Conservation (phyloP, 2,888 invertebrate species). For the Artemia sinica region DNA sequence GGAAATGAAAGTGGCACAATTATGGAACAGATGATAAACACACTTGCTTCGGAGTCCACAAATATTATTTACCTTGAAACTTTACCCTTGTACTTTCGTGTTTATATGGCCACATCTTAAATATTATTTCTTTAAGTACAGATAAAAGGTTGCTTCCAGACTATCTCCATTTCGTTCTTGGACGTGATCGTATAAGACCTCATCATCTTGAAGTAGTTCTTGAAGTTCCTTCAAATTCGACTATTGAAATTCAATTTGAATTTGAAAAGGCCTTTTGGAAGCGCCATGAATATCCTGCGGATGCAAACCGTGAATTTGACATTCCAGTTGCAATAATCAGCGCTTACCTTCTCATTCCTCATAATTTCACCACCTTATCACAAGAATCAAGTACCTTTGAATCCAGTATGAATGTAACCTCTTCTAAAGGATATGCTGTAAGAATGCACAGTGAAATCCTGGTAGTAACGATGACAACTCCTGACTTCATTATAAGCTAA, state of each 20-base stretch:
- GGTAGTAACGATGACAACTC: constrained; percentile 84
- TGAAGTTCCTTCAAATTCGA: constrained; percentile 56
- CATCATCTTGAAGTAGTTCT: constrained; percentile 74
- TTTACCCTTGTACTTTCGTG: constrained; percentile 66
- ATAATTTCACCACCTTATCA: constrained; percentile 59
- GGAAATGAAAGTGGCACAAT: constrained; percentile 82
- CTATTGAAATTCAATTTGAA: constrained; percentile 62
- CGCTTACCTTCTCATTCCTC: constrained; percentile 53
- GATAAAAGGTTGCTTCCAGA: neutral
- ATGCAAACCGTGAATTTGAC: constrained; percentile 97
- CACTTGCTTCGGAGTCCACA: constrained; percentile 39
- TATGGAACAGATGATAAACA: constrained; percentile 64
- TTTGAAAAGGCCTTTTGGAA: constrained; percentile 87
- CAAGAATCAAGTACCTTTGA: constrained; percentile 47
- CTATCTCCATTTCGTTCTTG: constrained; percentile 39
- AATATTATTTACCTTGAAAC: constrained; percentile 70
- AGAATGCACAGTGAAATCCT: constrained; percentile 61
- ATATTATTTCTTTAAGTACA: constrained; percentile 34
- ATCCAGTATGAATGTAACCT: constrained; percentile 18
- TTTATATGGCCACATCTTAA: constrained; percentile 81
- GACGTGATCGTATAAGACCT: constrained; percentile 60
- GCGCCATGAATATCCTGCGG: constrained; percentile 98
- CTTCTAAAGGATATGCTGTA: constrained; percentile 45
- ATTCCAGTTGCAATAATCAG: constrained; percentile 72
- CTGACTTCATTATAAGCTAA: constrained; percentile 99